Evolutionary conservation across 2,888 invertebrate genomes (phyloP), one percentile per base, ranked within the genome.

Genomic region (Philopedon plagiatum): DNA sequence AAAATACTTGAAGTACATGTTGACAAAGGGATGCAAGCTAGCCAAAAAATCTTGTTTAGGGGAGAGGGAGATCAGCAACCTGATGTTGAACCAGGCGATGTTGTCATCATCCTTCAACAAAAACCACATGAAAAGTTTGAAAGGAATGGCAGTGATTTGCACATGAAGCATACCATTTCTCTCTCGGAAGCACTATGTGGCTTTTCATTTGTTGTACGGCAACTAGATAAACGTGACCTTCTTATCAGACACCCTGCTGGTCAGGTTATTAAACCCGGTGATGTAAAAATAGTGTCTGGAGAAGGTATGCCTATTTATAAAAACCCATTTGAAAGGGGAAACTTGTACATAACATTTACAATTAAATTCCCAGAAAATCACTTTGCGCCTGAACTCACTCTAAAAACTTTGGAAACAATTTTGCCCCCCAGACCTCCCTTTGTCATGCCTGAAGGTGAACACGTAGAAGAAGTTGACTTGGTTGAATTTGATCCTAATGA

Each of bases 41-140:
- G 92, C 80, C 93, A 96, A 83, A 95, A 94, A 85, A 93, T 98
- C 75, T 90, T 90, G 79, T 96, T 97, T 83, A 87, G 92, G 77
- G 94, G 94, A 37, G 96, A 97, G 86, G 97, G 97, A 32, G 95
- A 98, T 85, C 97, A 97, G 81, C 89, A 93, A 87, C 94, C 95
- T 63, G 94, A 92, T 74, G 89, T 93, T 34, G 93, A 94, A 80
- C 91, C 95, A 13, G 97, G 97, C 8, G 96, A 98, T 87, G 93
- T 98, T 32, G 90, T 97, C 63, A 94, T 97, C 80, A 90, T 97
- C 44, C 86, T 98, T 70, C 92, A 94, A 81, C 92, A 93, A 83
- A 92, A 93, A 82, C 89, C 91, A 7, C 96, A 98, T 86, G 90
- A 92, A 4, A 81, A 88, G 44, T 98, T 96, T 86, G 90, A 92